A percentile compares a stretch with the other conserved stretches of the same genome.
Evolutionary conservation across 2,113 vertebrate species (phyloP).

Genomic region (Corydoras sp.): DNA sequence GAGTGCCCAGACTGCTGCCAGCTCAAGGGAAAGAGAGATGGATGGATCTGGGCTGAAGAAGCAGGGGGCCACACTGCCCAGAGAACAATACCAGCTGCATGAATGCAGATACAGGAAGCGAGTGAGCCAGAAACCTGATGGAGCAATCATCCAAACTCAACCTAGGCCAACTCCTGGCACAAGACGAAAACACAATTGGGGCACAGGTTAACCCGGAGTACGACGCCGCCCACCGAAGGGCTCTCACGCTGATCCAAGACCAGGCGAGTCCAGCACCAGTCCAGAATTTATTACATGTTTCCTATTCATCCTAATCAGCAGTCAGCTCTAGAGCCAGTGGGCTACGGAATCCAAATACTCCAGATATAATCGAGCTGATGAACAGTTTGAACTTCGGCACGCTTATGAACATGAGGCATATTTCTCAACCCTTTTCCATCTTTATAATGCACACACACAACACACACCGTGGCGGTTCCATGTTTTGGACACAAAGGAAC

Average conservation of each 20-base stretch:
- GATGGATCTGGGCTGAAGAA: constrained; percentile 44
- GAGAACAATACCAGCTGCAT: constrained; percentile 47
- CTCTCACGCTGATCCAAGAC: constrained; percentile 14
- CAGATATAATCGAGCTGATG: constrained; percentile 43
- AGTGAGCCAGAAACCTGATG: constrained; percentile 32
- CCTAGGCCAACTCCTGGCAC: constrained; percentile 34
- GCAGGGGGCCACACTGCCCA: constrained; percentile 36
- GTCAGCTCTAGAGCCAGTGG: constrained; percentile 27
- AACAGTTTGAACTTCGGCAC: constrained; percentile 38
- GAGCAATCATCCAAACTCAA: constrained; percentile 32
- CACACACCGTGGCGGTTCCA: constrained; percentile 51
- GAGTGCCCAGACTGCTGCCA: constrained; percentile 72
- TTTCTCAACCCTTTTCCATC: constrained; percentile 23
- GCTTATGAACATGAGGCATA: constrained; percentile 32
- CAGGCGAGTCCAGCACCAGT: constrained; percentile 4
- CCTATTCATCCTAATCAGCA: constrained; percentile 39
- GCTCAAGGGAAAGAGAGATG: constrained; percentile 64
- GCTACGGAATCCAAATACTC: constrained; percentile 31
- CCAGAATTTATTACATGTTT: constrained; percentile 35
- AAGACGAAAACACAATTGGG: constrained; percentile 23
- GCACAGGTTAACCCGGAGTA: constrained; percentile 17
- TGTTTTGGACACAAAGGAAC: constrained; percentile 64
- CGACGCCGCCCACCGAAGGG: constrained; percentile 8
- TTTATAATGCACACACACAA: constrained; percentile 27
- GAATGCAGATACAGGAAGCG: constrained; percentile 40